These are phyloP conservation scores for Strigamia transsilvanica DNA, from an alignment of 2,888 invertebrate genomes.

Conservation along the genomic window DNA sequence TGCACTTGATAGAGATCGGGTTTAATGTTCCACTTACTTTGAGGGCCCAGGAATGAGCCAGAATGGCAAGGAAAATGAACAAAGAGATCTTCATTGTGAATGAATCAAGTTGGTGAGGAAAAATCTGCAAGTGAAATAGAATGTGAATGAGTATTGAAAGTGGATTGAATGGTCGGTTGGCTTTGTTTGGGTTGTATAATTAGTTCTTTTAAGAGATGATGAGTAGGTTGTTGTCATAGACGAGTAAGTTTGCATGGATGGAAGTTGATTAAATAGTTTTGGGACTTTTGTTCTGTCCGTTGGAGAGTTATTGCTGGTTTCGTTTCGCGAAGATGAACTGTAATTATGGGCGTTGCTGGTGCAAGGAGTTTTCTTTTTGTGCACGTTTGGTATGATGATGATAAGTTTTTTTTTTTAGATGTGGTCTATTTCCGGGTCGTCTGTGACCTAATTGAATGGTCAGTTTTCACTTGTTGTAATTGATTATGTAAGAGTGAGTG, in stretches of 20 bases:
- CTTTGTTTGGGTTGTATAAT: neutral
- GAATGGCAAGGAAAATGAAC: slow-evolving; percentile 22
- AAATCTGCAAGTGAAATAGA: slow-evolving; percentile 19
- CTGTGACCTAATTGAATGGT: slow-evolving; percentile 28
- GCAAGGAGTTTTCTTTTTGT: neutral
- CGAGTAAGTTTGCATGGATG: slow-evolving; percentile 11
- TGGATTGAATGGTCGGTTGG: neutral
- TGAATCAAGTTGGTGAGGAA: neutral
- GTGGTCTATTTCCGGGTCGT: slow-evolving; percentile 33
- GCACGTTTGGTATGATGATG: neutral
- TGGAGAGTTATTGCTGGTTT: slow-evolving; percentile 6
- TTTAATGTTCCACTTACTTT: slow-evolving; percentile 38
- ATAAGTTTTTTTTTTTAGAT: no score
- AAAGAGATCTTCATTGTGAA: slow-evolving; percentile 32
- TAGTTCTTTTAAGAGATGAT: neutral
- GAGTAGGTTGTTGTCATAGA: neutral
- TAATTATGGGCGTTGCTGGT: slow-evolving; percentile 33
- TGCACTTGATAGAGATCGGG: neutral
- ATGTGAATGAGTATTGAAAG: slow-evolving; percentile 2
- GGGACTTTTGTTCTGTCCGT: neutral
- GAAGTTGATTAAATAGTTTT: neutral
- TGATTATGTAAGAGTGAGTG: neutral
- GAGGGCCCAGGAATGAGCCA: neutral
- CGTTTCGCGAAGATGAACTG: slow-evolving; percentile 22
- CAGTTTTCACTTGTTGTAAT: neutral